Evolutionary conservation across 1,140 invertebrate genomes (phyloP).

Genomic region (Meloidogyne chitwoodi): DNA sequence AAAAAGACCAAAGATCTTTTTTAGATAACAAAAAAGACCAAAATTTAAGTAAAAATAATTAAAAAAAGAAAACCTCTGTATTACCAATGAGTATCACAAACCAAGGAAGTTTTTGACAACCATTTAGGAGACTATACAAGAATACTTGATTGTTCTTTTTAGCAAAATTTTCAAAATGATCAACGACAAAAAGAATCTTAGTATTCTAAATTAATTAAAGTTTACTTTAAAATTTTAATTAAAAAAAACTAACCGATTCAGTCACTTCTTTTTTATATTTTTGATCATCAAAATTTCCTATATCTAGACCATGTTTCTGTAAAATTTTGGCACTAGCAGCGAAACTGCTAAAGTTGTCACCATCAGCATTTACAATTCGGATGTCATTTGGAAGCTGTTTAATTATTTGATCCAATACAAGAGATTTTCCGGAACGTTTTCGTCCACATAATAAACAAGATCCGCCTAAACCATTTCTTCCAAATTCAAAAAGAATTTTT

Average conservation of each 20-base stretch:
- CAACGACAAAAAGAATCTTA: conserved; percentile 8
- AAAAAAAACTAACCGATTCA: background rate
- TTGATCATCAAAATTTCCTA: conserved; percentile 4
- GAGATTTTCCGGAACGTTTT: conserved; percentile 7
- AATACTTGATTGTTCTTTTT: conserved; percentile 9
- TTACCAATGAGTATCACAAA: conserved; percentile 14
- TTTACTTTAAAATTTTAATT: background rate
- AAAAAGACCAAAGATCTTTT: no score
- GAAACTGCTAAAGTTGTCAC: background rate
- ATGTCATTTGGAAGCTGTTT: background rate
- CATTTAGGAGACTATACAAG: conserved; percentile 17
- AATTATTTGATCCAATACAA: conserved; percentile 6
- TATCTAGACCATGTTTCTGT: background rate
- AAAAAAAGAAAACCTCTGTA: conserved; percentile 1
- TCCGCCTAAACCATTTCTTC: background rate
- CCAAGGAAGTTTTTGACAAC: conserved; percentile 15
- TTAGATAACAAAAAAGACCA: no score
- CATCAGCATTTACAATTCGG: background rate
- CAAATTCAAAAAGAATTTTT: conserved; percentile 11
- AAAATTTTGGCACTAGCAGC: background rate
- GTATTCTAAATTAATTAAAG: background rate
- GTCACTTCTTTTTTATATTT: background rate
- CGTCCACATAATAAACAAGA: conserved; percentile 11
- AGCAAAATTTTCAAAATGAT: conserved; percentile 13
- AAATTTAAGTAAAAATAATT: no score